phyloP scores from a whole-genome alignment of 2,888 invertebrate species.

The Drosophila histrio region DNA sequence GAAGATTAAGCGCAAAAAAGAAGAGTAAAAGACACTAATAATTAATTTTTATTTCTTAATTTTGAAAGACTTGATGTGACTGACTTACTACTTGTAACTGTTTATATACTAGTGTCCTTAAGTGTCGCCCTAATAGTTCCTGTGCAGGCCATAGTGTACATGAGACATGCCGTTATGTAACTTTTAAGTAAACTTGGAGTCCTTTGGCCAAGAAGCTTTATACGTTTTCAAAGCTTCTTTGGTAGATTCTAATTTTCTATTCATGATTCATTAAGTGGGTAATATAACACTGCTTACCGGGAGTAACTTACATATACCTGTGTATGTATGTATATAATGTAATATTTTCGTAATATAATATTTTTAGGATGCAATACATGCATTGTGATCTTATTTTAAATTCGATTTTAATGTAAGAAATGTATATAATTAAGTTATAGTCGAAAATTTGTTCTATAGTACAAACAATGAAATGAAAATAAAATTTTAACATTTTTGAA shows the following conservation, averaged over 20 bases:
- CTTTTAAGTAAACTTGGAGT: slow-evolving; percentile 18
- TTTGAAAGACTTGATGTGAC: slow-evolving; percentile 43
- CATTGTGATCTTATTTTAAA: slow-evolving; percentile 79
- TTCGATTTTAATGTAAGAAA: slow-evolving; percentile 39
- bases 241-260: slow-evolving; percentile 3
- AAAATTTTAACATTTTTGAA: slow-evolving; percentile 36
- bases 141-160: slow-evolving; percentile 8
- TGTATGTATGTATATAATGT: slow-evolving; percentile 9
- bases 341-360: slow-evolving; percentile 25
- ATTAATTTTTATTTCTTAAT: not conserved
- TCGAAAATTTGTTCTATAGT: slow-evolving; percentile 42
- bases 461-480: slow-evolving; percentile 46
- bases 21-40: slow-evolving; percentile 85
- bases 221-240: slow-evolving; percentile 49
- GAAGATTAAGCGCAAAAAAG: slow-evolving; percentile 93
- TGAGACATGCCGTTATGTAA: slow-evolving; percentile 1
- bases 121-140: slow-evolving; percentile 38
- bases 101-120: slow-evolving; percentile 25
- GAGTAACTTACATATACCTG: not conserved
- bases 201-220: slow-evolving; percentile 60
- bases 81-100: slow-evolving; percentile 25
- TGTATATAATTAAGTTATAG: slow-evolving; percentile 22
- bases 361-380: slow-evolving; percentile 35
- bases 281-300: not conserved
- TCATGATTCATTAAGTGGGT: not conserved